A percentile compares a stretch with the other conserved stretches of the same genome.
These are phyloP conservation scores for Paramormyrops kingsleyae DNA, from an alignment of 2,113 vertebrate species.

Conservation along the genomic window DNA sequence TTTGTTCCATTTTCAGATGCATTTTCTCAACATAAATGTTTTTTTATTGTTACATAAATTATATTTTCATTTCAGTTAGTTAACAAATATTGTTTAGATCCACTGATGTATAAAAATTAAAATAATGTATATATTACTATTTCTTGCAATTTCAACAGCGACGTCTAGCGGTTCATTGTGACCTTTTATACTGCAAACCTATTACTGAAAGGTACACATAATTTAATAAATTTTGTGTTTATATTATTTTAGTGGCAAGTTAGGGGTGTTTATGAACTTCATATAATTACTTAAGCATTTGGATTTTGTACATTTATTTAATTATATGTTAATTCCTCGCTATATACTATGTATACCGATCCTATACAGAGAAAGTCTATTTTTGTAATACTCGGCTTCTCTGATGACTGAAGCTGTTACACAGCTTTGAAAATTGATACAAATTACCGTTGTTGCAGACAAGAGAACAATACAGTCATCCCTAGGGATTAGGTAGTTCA, in stretches of 20 bases:
- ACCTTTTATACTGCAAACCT: neutral
- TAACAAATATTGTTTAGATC: neutral
- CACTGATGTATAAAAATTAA: neutral
- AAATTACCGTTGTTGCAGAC: neutral
- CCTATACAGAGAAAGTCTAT: neutral
- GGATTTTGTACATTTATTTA: neutral
- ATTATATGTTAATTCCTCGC: neutral
- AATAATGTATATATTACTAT: neutral
- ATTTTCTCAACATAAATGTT: neutral
- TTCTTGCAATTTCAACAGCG: neutral
- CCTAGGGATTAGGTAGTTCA: slow-evolving; percentile 2
- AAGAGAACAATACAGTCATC: slow-evolving; percentile 2
- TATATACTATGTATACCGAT: neutral
- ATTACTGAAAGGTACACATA: neutral
- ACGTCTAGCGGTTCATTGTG: neutral
- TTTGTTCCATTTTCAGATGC: neutral
- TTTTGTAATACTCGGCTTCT: neutral
- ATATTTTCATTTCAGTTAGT: neutral
- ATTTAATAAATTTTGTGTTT: neutral
- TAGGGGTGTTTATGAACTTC: neutral
- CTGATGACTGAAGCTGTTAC: neutral
- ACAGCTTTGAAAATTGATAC: slow-evolving; percentile 3
- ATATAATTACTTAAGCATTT: neutral
- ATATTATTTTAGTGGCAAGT: neutral
- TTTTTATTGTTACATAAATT: neutral